Conservation (phyloP, 2,113 vertebrate genomes). For the Pungitius pungitius region DNA sequence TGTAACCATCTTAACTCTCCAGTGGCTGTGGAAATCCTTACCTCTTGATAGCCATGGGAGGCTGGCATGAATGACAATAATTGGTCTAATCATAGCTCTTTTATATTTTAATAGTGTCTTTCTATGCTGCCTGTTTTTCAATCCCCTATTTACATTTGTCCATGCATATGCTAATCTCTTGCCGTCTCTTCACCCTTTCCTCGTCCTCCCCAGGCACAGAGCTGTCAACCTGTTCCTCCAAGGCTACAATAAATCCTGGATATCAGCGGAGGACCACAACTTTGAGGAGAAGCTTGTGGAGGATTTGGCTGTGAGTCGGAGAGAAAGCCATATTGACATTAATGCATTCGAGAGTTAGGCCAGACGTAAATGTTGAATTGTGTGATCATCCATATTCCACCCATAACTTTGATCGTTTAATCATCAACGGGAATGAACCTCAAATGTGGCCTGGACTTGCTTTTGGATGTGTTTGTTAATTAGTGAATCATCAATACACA, state of each 20-base stretch:
- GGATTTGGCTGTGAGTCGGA: constrained; percentile 89
- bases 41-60: neutral
- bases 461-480: neutral
- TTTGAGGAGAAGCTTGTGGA: constrained; percentile 93
- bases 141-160: constrained; percentile 8
- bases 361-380: neutral
- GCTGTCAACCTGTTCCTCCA: constrained; percentile 95
- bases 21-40: constrained; percentile 1
- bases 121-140: neutral
- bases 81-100: constrained; percentile 9
- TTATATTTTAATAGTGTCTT: neutral
- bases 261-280: constrained; percentile 88
- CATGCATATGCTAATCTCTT: neutral
- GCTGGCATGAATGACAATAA: constrained; percentile 7
- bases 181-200: neutral
- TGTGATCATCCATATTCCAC: neutral
- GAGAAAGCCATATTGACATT: neutral
- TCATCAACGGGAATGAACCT: neutral
- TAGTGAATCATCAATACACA: neutral
- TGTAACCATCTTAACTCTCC: neutral
- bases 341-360: neutral
- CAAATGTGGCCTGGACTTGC: neutral
- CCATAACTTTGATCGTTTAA: neutral
- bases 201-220: constrained; percentile 83
- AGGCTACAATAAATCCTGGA: constrained; percentile 94